phyloP scores from a whole-genome alignment of 2,113 vertebrate species.

The rat (Rattus norvegicus) region DNA sequence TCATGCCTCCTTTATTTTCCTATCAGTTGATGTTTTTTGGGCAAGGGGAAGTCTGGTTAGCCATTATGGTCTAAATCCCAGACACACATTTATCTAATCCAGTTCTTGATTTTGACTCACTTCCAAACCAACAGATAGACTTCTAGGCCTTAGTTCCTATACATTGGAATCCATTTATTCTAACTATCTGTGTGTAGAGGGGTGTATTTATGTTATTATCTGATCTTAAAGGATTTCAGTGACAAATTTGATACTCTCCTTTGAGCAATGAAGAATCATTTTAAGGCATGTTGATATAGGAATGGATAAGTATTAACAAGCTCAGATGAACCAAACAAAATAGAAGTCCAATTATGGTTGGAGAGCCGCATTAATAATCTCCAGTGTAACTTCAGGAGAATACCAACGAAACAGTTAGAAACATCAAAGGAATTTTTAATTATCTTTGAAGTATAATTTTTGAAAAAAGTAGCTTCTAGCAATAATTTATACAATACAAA shows the following conservation, averaged over 20 bases:
- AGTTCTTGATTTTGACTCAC: background rate
- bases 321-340: background rate
- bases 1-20: background rate
- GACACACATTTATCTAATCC: background rate
- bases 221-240: slow-evolving; percentile 12
- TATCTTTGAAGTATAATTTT: slow-evolving; percentile 53
- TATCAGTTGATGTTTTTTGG: background rate
- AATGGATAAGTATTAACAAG: slow-evolving; percentile 19
- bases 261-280: background rate
- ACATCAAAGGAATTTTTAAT: slow-evolving; percentile 57
- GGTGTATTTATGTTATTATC: background rate
- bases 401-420: background rate
- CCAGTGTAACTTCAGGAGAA: background rate
- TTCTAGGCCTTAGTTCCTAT: background rate
- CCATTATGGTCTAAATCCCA: background rate
- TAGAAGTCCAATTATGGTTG: background rate
- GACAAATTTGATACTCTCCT: slow-evolving; percentile 11
- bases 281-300: slow-evolving; percentile 11
- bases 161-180: background rate
- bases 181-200: background rate
- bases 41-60: background rate
- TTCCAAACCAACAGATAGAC: background rate
- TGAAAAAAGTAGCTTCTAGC: background rate
- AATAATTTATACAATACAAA: slow-evolving; percentile 22
- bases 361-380: background rate